Percentiles rank a stretch among this genome's conserved stretches.
These are phyloP conservation scores for Mythimna ferrago DNA, from an alignment of 2,888 invertebrate species.

Conservation along the genomic window DNA sequence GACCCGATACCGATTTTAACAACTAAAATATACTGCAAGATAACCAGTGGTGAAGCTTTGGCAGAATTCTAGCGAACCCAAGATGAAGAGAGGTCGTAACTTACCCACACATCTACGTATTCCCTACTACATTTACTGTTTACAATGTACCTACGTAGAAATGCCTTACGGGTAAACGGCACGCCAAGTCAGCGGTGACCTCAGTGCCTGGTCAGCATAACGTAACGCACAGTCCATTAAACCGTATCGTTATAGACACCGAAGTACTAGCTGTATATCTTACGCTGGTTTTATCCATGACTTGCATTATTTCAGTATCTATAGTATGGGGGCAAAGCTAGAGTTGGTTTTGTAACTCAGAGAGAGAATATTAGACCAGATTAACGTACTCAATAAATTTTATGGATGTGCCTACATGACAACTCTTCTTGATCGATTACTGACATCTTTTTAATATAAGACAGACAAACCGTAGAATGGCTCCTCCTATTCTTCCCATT, in stretches of 20 bases:
- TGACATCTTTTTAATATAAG: no score
- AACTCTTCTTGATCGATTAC: no score
- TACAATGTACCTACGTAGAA: constrained; percentile 11
- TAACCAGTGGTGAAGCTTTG: neutral
- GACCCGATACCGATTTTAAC: neutral
- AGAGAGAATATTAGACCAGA: no score
- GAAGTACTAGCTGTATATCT: constrained; percentile 14
- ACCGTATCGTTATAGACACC: constrained; percentile 55
- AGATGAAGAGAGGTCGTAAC: constrained; percentile 10
- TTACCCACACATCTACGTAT: constrained; percentile 11
- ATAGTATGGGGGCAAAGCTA: neutral
- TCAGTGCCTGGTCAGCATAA: constrained; percentile 54
- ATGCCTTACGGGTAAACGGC: constrained; percentile 49
- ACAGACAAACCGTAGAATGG: no score
- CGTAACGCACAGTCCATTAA: constrained; percentile 60
- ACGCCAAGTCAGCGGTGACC: constrained; percentile 57
- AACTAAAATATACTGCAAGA: neutral
- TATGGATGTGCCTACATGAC: no score
- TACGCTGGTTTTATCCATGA: constrained; percentile 10
- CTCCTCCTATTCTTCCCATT: no score
- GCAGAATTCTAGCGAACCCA: constrained; percentile 31
- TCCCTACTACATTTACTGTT: constrained; percentile 2
- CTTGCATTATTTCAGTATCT: neutral
- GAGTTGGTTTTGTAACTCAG: no score
- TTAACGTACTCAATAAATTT: no score